Base-by-base conservation (phyloP, 64 coral and sea anemone genomes). In the Astreopora myriophthalma region DNA sequence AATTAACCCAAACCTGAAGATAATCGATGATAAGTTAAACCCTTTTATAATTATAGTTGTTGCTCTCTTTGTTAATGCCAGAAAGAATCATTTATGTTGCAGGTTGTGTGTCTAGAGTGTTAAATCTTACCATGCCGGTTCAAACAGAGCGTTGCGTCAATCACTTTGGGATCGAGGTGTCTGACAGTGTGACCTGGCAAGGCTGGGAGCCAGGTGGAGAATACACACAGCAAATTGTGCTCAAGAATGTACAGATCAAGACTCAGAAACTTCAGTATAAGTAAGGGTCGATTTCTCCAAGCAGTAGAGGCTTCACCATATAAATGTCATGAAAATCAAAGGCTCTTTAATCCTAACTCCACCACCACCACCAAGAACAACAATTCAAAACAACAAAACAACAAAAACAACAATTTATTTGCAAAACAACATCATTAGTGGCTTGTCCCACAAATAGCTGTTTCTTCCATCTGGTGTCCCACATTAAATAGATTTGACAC, bases 121-220 rank as follows among this genome's bases (percentile, higher is more conserved):
- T 55, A 14, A 17, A 34, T 39, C 32, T 58, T 44, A 75, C 35
- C 31, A 88, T 94, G 92, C 92, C 92, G 27, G 87, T 71, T 17
- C 86, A 94, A 49, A 94, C 85, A 73, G 74, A 94, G 17, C 85
- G 79, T 34, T 75, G 84, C 39, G 65, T 79, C 36, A 94, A 94
- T 61, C 63, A 77, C 61, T 96, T 95, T 85, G 97, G 97, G 38
- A 99, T 99, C 83, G 97, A 99, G 64, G 97, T 96, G 31, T 85
- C 79, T 24, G 91, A 99, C 66, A 91, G 79, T 71, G 86, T 99
- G 8, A 95, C 94, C 31, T 99, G 97, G 97, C 94, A 99, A 29
- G 93, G 97, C 48, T 99, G 97, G 97, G 97, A 99, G 13, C 97
- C 97, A 86, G 97, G 97, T 5, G 97, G 97, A 75, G 97, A 95